Evolutionary conservation across 2,113 vertebrate species (phyloP), one percentile per base, ranked within the genome.

Genomic region (Cariama cristata): DNA sequence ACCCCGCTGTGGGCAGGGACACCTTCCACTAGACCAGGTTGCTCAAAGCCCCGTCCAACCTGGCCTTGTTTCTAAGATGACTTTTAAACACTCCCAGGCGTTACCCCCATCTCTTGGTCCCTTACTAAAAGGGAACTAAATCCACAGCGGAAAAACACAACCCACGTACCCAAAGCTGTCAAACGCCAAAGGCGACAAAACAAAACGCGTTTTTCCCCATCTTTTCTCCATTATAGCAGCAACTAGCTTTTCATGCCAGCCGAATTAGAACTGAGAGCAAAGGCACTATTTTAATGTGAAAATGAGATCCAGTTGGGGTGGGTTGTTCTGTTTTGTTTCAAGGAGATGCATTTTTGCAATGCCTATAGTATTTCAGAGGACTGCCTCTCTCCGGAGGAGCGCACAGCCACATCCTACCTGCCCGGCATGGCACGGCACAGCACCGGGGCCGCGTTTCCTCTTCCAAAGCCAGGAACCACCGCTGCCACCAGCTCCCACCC

Each of bases 301-400:
- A 93, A 94, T 32, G 53, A 93, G 69, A 85, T 32, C 42, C 90
- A 53, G 62, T 81, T 44, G 33, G 76, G 90, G 87, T 49, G 74
- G 40, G 63, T 88, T 71, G 83, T 11, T 86, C 87, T 81, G 26
- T 14, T 76, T 59, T 47, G 66, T 38, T 86, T 32, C 63, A 50
- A 94, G 52, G 5, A 33, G 58, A 72, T 68, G 44, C 76, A 76
- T 90, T 95, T 96, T 92, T 79, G 71, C 62, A 75, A 88, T 90
- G 92, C 88, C 86, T 79, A 12, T 30, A 53, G 9, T 8, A 59
- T 86, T 79, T 67, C 58, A 27, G 42, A 27, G 42, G 73, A 67
- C 56, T 14, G 35, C 47, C 42, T 17, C 35, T 63, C 45, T 44
- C 79, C 5, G 5, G 33, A 42, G 52, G 24, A 88, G 56, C 28